Evolutionary conservation across 1,140 invertebrate species (phyloP).

Genomic region (Lasioglossum albipes): DNA sequence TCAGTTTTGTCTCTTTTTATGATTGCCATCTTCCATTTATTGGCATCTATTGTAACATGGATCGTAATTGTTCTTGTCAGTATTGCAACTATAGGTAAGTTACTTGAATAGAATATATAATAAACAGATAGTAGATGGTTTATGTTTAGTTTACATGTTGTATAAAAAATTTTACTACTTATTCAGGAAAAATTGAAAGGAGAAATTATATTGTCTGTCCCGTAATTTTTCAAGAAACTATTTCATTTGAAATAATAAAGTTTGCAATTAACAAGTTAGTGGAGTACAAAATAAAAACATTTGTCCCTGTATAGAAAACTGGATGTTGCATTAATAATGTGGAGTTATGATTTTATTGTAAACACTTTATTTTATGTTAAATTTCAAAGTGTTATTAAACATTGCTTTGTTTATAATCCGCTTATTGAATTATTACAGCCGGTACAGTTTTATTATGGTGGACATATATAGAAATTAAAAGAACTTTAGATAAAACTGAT

Average conservation of each 20-base stretch:
- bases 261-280: constrained; percentile 9
- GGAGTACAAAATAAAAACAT: constrained; percentile 18
- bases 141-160: not conserved
- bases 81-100: constrained; percentile 85
- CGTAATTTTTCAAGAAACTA: constrained; percentile 9
- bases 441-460: constrained; percentile 93
- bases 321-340: not conserved
- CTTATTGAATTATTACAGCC: constrained; percentile 73
- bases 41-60: constrained; percentile 92
- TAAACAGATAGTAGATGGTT: not conserved
- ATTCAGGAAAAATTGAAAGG: constrained; percentile 18
- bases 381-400: constrained; percentile 9
- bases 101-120: constrained; percentile 5
- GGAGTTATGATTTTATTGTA: not conserved
- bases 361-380: constrained; percentile 9
- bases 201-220: not conserved
- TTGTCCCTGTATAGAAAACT: constrained; percentile 7
- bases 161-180: constrained; percentile 21
- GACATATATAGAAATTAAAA: constrained; percentile 90
- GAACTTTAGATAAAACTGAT: constrained; percentile 84
- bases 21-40: constrained; percentile 90
- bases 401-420: constrained; percentile 4
- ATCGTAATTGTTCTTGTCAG: constrained; percentile 90
- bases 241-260: constrained; percentile 7
- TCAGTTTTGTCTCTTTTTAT: constrained; percentile 90